Evolutionary conservation across 2,113 vertebrate species (phyloP), one percentile per base, ranked within the genome.

Genomic region (Raja brachyura): DNA sequence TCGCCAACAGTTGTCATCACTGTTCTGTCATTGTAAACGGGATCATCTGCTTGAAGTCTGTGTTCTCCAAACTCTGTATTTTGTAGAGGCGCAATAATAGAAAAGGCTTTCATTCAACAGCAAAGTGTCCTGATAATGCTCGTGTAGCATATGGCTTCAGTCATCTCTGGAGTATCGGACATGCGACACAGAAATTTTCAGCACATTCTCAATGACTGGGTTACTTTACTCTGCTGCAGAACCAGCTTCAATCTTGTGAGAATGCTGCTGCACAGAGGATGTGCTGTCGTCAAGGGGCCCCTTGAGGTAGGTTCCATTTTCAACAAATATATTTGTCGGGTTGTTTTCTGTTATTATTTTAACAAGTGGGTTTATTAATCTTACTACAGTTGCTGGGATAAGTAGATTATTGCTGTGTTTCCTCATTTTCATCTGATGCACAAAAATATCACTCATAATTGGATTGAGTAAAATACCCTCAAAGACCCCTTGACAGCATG

Each of bases 291-390:
- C 96, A 96, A 95, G 96, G 96, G 97, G 96, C 94, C 95, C 96
- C 97, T 97, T 96, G 96, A 97, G 97, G 97, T 96, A 96, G 96
- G 96, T 95, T 97, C 96, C 93, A 94, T 95, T 9, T 92, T 48
- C 88, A 92, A 25, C 88, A 92, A 25, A 92, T 25, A 9, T 70
- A 48, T 48, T 73, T 33, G 22, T 11, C 22, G 25, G 31, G n/a
- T 39, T 92, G 63, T 73, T 92, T 92, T 73, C 20, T 5, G 63
- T 9, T 48, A 48, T 20, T 33, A 25, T 73, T 31, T 22, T 25
- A 48, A 0, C 20, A 92, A 48, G 48, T 33, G 18, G 8, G 6
- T 48, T 25, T 70, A 73, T 73, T 22, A 68, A 92, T 25, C 18
- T 39, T 25, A 22, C 9, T 14, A 4, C 16, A 39, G 8, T 4